These are phyloP conservation scores for Coleophora flavipennella DNA, from an alignment of 2,888 invertebrate species.

Conservation along the genomic window DNA sequence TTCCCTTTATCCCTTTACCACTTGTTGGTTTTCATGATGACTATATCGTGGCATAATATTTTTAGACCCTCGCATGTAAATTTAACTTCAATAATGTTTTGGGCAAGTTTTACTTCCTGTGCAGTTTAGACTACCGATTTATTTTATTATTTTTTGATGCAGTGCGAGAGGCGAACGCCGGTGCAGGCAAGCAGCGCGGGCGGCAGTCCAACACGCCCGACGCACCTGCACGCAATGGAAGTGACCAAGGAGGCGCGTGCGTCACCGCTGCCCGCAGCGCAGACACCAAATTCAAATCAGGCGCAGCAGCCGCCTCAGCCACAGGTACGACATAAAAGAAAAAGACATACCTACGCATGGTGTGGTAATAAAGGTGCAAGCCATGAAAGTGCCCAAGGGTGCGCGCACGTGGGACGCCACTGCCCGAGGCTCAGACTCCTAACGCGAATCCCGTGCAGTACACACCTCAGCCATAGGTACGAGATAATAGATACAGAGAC, in stretches of 20 bases:
- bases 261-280: constrained; percentile 54
- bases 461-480: no score
- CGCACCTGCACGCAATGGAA: constrained; percentile 86
- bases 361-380: no score
- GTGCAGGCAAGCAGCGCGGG: constrained; percentile 61
- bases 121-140: no score
- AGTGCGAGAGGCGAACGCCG: constrained; percentile 69
- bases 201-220: constrained; percentile 38
- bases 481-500: no score
- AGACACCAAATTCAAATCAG: constrained; percentile 31
- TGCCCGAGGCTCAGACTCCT: no score
- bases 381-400: no score
- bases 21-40: constrained; percentile 1
- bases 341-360: no score
- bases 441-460: no score
- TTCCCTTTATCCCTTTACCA: neutral
- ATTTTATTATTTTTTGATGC: no score
- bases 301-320: constrained; percentile 45
- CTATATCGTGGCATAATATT: neutral
- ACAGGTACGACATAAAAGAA: constrained; percentile 35
- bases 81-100: no score
- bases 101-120: no score
- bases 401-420: no score
- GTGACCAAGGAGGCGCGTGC: constrained; percentile 80
- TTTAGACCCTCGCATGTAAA: neutral